Evolutionary conservation across 2,797 vertebrate genomes (phyloP).

Genomic region (Hemitrygon akajei): DNA sequence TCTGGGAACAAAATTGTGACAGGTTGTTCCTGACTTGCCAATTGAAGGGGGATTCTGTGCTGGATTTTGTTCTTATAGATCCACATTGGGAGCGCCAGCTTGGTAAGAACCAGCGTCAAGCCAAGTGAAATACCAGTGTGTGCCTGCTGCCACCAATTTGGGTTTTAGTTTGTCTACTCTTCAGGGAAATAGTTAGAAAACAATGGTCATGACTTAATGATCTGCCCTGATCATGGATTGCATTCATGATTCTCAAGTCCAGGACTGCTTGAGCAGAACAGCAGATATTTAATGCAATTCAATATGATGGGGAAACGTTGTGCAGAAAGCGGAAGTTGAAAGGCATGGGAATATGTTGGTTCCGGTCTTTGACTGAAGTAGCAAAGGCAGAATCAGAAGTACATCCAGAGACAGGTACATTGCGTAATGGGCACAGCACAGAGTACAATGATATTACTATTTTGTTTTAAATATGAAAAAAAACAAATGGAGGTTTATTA

Average conservation of each 20-base stretch:
- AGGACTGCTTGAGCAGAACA: conserved; percentile 48
- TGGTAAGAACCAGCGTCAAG: conserved; percentile 76
- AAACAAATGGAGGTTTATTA: conserved; percentile 41
- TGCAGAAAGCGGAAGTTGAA: conserved; percentile 27
- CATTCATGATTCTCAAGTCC: conserved; percentile 39
- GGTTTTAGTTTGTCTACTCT: conserved; percentile 69
- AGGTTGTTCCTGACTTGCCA: conserved; percentile 93
- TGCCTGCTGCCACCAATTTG: conserved; percentile 90
- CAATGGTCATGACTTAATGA: conserved; percentile 32
- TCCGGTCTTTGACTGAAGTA: conserved; percentile 47
- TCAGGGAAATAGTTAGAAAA: conserved; percentile 54
- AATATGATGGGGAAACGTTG: conserved; percentile 43
- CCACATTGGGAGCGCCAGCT: conserved; percentile 77
- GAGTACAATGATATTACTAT: conserved; percentile 22
- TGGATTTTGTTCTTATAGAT: conserved; percentile 82
- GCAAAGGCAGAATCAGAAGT: conserved; percentile 46
- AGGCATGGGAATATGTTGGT: conserved; percentile 40
- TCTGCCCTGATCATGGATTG: conserved; percentile 47
- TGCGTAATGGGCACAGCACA: conserved; percentile 27
- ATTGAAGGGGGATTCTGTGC: conserved; percentile 73
- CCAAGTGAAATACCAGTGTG: conserved; percentile 96
- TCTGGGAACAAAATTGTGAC: conserved; percentile 71
- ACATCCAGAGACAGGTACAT: conserved; percentile 55
- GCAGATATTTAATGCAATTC: conserved; percentile 37
- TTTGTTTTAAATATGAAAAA: conserved; percentile 11